A percentile compares a stretch with the other conserved stretches of the same genome.
phyloP scores from a whole-genome alignment of 2,797 vertebrate genomes.

The Eulemur mongoz region DNA sequence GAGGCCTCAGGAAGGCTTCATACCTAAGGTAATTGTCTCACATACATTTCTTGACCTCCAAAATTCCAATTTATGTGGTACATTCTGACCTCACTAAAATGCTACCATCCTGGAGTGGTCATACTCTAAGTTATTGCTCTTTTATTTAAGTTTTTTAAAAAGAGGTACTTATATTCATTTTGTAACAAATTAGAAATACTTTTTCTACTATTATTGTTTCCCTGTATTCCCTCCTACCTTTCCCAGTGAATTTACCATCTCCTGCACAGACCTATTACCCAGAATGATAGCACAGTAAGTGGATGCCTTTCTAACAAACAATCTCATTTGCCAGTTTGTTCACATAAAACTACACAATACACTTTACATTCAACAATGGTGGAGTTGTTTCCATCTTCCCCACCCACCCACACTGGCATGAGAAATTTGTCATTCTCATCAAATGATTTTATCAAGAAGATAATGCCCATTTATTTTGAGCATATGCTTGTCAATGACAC shows the following conservation, averaged over 20 bases:
- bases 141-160: neutral
- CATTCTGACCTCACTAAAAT: neutral
- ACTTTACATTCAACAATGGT: neutral
- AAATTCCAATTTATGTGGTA: neutral
- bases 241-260: neutral
- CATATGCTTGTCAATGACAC: neutral
- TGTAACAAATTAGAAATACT: neutral
- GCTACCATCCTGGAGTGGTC: neutral
- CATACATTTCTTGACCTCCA: neutral
- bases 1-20: neutral
- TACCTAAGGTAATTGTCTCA: neutral
- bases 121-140: neutral
- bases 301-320: neutral
- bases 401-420: no score
- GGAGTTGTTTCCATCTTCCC: neutral
- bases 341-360: neutral
- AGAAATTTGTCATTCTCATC: neutral
- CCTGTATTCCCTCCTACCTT: neutral
- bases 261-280: neutral
- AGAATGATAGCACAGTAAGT: neutral
- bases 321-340: neutral
- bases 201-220: neutral
- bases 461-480: neutral
- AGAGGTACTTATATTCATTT: neutral
- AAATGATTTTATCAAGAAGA: neutral